Conservation (phyloP, 2,888 invertebrate species). For the Amblyteles armatorius region DNA sequence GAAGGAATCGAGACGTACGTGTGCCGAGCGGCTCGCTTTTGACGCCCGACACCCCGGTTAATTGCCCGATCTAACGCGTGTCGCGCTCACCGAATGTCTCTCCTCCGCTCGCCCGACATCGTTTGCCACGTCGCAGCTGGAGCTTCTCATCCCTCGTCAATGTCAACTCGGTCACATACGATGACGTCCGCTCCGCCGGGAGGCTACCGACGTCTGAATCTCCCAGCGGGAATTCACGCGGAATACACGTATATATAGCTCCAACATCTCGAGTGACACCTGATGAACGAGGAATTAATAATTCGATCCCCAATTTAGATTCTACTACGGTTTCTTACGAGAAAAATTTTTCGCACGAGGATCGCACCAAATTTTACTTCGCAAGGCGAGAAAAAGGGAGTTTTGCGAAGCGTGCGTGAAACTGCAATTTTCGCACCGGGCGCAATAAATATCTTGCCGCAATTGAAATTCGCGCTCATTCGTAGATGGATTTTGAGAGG, state of each 20-base stretch:
- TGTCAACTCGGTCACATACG: slow-evolving; percentile 58
- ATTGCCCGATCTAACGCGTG: slow-evolving; percentile 64
- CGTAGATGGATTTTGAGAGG: not conserved
- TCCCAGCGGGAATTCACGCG: slow-evolving; percentile 11
- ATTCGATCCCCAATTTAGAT: not conserved
- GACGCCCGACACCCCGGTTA: slow-evolving; percentile 68
- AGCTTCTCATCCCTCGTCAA: slow-evolving; percentile 65
- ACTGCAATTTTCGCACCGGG: too few species aligned
- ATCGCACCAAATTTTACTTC: too few species aligned
- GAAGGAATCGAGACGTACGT: slow-evolving; percentile 45
- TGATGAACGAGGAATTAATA: not conserved
- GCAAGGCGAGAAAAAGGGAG: too few species aligned
- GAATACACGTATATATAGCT: slow-evolving; percentile 6
- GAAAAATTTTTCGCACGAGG: too few species aligned
- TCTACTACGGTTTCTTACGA: not conserved
- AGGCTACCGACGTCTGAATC: slow-evolving; percentile 50
- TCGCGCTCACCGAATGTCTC: slow-evolving; percentile 54
- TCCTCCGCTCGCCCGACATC: slow-evolving; percentile 38
- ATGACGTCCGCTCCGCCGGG: slow-evolving; percentile 41
- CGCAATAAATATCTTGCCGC: too few species aligned
- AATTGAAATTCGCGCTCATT: not conserved
- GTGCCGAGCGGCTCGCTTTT: slow-evolving; percentile 54
- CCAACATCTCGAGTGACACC: not conserved
- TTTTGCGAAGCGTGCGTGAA: too few species aligned
- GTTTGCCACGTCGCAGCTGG: slow-evolving; percentile 46